Evolutionary conservation across 2,888 invertebrate species (phyloP), one percentile per base, ranked within the genome.

Genomic region (Nudaria mundana): DNA sequence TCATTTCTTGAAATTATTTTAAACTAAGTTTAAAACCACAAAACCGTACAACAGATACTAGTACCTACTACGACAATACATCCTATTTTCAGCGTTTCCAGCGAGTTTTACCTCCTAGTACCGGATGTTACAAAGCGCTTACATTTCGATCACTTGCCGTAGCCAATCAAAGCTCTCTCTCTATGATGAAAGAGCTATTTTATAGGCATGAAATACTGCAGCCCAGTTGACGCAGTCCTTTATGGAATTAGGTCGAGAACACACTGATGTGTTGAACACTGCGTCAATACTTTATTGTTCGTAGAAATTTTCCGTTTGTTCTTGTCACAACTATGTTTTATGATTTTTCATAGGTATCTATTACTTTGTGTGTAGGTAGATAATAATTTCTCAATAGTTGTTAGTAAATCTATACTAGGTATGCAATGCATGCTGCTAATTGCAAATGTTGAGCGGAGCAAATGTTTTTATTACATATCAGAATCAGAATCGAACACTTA

Each of bases 211-310:
- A 22, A 39, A 32, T 10, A 32, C 26, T 33, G 38, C 32, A 38
- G 36, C 10, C 8, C 10, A 33, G 44, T 47, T 55, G 47, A 41
- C 30, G 37, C 29, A 35, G 40, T 15, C 35, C 18, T 36, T 28
- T 41, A 41, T 8, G 20, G 33, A 54, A 55, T 44, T 51, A 31
- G 53, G 56, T 51, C 47, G 33, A 5, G 10, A 25, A 34, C 29
- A 22, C 33, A 39, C 30, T 40, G 52, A 7, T 10, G 28, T 26
- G 16, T 35, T 37, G 5, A 25, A 20, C 28, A 37, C 46, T 37
- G 46, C 16, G 39, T 1, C 5, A 24, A 18, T 35, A 39, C 36
- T 40, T 30, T 28, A 39, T 39, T 44, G 30, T 46, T 44, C 55
- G 10, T 8, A 12, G 3, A 23, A 15, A 20, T 44, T n/a, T n/a